Percentiles rank a stretch among this genome's conserved stretches.
Conservation (phyloP, 2,797 vertebrate species). For the Coccyzus lansbergi region DNA sequence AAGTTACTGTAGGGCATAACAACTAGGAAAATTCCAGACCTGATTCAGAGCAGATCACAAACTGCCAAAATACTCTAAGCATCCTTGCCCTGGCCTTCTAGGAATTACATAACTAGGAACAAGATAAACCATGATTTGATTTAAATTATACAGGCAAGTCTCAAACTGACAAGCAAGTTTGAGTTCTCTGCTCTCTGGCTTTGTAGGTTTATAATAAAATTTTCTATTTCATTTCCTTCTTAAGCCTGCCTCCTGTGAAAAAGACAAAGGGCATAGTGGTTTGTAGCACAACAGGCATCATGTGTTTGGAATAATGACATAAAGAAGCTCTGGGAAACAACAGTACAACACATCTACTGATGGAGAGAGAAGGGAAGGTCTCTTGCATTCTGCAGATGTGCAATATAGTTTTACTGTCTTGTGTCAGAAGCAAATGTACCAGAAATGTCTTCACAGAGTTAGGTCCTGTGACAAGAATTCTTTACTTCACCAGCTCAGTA, state of each 20-base stretch:
- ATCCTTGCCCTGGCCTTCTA: background rate
- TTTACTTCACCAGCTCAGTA: slow-evolving; percentile 12
- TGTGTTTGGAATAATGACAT: slow-evolving; percentile 3
- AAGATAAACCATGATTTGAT: background rate
- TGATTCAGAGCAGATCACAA: background rate
- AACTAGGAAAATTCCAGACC: background rate
- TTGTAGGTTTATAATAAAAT: background rate
- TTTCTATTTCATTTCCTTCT: background rate
- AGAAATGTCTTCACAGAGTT: background rate
- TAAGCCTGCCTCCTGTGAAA: background rate
- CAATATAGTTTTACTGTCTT: slow-evolving; percentile 23
- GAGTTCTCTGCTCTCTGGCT: background rate
- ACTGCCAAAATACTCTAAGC: background rate
- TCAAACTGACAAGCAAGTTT: background rate
- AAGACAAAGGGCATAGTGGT: background rate
- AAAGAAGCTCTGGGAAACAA: slow-evolving; percentile 4
- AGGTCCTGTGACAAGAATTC: background rate
- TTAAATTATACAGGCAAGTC: background rate
- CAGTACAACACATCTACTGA: background rate
- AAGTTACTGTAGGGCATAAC: background rate
- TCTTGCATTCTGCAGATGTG: background rate
- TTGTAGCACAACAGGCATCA: slow-evolving; percentile 7
- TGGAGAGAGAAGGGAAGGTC: background rate
- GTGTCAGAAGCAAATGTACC: background rate
- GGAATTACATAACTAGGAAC: background rate